These are phyloP conservation scores for Tragelaphus strepsiceros DNA, from an alignment of 2,113 vertebrate genomes.

Conservation along the genomic window DNA sequence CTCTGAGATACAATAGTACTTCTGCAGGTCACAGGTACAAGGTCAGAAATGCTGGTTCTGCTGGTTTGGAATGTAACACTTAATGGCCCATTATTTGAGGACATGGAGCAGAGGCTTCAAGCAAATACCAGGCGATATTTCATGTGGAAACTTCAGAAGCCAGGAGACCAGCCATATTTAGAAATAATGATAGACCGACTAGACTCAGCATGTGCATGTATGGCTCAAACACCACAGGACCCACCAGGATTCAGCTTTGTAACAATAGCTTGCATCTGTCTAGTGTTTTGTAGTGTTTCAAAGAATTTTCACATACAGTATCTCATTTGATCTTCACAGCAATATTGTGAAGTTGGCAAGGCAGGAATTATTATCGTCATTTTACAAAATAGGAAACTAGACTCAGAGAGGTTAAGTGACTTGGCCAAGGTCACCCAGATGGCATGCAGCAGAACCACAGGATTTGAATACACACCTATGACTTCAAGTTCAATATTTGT, in stretches of 20 bases:
- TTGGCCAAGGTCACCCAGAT: conserved; percentile 63
- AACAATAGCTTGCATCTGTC: conserved; percentile 64
- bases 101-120: conserved; percentile 47
- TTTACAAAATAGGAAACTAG: conserved; percentile 51
- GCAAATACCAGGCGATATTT: conserved; percentile 57
- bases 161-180: conserved; percentile 61
- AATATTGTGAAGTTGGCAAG: conserved; percentile 57
- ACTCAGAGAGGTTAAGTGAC: conserved; percentile 69
- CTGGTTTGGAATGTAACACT: conserved; percentile 58
- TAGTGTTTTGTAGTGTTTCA: conserved; percentile 67
- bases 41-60: conserved; percentile 64
- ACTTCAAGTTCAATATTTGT: conserved; percentile 29
- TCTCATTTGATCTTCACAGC: conserved; percentile 64
- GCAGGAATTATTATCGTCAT: conserved; percentile 54
- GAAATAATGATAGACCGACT: conserved; percentile 68
- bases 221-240: conserved; percentile 60
- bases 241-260: conserved; percentile 52
- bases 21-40: conserved; percentile 67
- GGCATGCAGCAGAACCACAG: conserved; percentile 4
- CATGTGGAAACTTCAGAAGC: conserved; percentile 73
- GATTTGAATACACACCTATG: conserved; percentile 51
- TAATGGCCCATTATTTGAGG: conserved; percentile 69
- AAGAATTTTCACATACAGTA: conserved; percentile 56
- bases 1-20: conserved; percentile 73
- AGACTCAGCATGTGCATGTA: conserved; percentile 54